These are phyloP conservation scores for Heterocephalus glaber DNA, from an alignment of 2,113 vertebrate species.

Conservation along the genomic window DNA sequence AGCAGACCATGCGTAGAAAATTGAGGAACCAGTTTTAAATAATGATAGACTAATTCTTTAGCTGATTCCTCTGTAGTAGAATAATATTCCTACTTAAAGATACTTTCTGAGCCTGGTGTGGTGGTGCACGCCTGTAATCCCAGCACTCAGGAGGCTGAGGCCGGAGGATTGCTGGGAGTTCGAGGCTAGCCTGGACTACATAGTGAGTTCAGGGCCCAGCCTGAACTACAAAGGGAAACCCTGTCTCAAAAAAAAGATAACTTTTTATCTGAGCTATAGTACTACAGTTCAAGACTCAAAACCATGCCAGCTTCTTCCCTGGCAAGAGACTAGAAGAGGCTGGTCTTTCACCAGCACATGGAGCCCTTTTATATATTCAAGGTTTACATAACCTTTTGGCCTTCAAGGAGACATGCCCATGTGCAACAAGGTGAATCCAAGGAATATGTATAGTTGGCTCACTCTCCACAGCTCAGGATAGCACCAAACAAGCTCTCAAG, in stretches of 20 bases:
- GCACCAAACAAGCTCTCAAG: neutral
- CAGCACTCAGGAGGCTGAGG: too few relatives aligned
- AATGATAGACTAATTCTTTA: neutral
- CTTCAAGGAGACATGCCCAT: neutral
- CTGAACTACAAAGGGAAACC: too few relatives aligned
- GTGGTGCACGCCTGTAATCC: too few relatives aligned
- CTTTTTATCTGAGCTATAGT: neutral
- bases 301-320: neutral
- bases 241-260: too few relatives aligned
- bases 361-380: neutral
- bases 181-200: too few relatives aligned
- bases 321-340: neutral
- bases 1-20: neutral
- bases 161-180: too few relatives aligned
- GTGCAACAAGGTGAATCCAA: neutral
- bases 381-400: neutral
- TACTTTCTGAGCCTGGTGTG: neutral
- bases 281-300: neutral
- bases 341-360: neutral
- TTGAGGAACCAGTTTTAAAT: neutral
- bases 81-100: conserved; percentile 7
- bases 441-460: neutral
- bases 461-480: neutral
- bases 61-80: neutral
- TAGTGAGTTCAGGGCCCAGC: too few relatives aligned